Evolutionary conservation across 2,888 invertebrate species (phyloP).

Genomic region (Leucophenga maculata): DNA sequence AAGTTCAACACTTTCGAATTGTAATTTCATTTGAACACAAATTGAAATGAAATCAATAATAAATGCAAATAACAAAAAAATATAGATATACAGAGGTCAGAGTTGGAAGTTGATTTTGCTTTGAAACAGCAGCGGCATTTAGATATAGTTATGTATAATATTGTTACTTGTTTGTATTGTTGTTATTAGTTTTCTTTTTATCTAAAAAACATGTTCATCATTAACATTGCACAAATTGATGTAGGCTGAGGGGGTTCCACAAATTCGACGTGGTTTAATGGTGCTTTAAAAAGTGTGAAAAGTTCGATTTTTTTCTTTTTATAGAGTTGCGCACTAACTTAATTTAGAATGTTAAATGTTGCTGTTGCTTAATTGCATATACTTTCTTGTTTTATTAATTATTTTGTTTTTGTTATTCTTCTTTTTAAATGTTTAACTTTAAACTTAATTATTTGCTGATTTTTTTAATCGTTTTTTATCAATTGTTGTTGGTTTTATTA

Average conservation of each 20-base stretch:
- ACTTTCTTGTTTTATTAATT: conserved; percentile 40
- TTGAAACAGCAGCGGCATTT: conserved; percentile 54
- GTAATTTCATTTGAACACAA: not conserved
- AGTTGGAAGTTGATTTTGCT: conserved; percentile 33
- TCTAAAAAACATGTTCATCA: conserved; percentile 25
- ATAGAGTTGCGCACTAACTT: conserved; percentile 35
- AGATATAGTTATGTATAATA: conserved; percentile 22
- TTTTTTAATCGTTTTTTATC: conserved; percentile 29
- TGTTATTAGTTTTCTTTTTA: conserved; percentile 21
- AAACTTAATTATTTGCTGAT: conserved; percentile 27
- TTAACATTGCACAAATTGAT: conserved; percentile 59
- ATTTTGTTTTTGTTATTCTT: conserved; percentile 31
- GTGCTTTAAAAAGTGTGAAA: not conserved
- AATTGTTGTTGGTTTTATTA: conserved; percentile 23
- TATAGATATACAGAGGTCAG: too few relatives aligned
- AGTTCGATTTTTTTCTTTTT: conserved; percentile 16
- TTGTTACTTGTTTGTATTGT: conserved; percentile 16
- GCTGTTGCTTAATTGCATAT: conserved; percentile 47
- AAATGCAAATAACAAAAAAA: conserved; percentile 19
- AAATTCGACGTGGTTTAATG: conserved; percentile 24
- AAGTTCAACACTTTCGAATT: not conserved
- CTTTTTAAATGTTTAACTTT: conserved; percentile 36
- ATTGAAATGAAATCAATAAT: conserved; percentile 5
- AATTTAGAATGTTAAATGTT: conserved; percentile 61
- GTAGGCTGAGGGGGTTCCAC: not conserved